phyloP scores from a whole-genome alignment of 2,113 vertebrate genomes.

The Equus przewalskii region DNA sequence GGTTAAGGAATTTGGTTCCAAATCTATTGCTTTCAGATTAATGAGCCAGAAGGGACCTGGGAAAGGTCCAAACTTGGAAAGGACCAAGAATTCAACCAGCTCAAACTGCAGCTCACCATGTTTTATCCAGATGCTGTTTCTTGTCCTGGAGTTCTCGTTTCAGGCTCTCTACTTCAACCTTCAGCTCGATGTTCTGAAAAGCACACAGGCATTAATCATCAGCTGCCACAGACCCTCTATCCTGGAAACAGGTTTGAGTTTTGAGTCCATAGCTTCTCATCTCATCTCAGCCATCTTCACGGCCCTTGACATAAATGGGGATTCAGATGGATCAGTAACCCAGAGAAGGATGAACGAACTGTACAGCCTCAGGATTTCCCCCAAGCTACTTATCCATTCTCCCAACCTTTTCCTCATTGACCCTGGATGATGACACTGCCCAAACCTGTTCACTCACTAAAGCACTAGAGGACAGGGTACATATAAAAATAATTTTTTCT shows the following conservation, averaged over 20 bases:
- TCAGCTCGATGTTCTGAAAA: slow-evolving; percentile 96
- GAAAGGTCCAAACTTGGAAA: neutral
- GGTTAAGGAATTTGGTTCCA: neutral
- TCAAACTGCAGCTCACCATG: slow-evolving; percentile 89
- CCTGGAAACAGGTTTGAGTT: neutral
- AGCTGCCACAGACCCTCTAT: neutral
- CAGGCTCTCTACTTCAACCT: slow-evolving; percentile 96
- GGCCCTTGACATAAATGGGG: neutral
- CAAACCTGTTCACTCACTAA: neutral
- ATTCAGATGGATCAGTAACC: neutral
- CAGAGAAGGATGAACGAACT: neutral
- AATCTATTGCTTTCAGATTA: neutral
- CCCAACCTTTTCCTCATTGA: neutral
- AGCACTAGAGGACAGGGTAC: neutral
- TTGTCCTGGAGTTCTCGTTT: slow-evolving; percentile 96
- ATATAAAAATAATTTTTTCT: neutral
- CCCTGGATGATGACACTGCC: neutral
- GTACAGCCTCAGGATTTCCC: neutral
- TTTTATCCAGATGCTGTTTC: slow-evolving; percentile 91
- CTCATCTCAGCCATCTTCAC: neutral
- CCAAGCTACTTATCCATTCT: neutral
- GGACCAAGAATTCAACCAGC: neutral
- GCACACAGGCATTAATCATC: neutral
- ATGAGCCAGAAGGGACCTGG: neutral
- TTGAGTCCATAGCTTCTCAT: neutral